A percentile compares a stretch with the other conserved stretches of the same genome.
These are phyloP conservation scores for Frankliniella fusca DNA, from an alignment of 2,888 invertebrate genomes.

Conservation along the genomic window DNA sequence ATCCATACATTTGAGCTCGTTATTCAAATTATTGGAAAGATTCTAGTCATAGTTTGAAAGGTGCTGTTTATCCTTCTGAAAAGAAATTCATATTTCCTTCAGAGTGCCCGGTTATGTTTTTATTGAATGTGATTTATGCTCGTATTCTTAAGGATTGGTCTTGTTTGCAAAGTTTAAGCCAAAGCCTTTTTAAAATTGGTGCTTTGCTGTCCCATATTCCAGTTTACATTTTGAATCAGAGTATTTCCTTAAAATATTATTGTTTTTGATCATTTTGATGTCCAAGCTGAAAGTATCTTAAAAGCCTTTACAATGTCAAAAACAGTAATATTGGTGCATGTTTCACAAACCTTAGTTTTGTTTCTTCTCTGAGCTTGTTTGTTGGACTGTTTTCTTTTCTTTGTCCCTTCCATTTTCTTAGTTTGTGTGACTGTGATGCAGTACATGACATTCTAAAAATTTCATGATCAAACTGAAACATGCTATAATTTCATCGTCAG, in stretches of 20 bases:
- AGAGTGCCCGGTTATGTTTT: conserved; percentile 7
- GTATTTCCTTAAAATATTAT: background rate
- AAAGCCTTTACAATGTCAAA: background rate
- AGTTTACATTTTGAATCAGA: background rate
- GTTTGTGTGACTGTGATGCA: background rate
- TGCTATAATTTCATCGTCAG: background rate
- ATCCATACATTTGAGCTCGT: background rate
- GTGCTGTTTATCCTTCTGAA: background rate
- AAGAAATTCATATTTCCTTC: background rate
- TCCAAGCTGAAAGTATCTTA: background rate
- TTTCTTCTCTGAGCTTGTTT: background rate
- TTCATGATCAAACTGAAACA: background rate
- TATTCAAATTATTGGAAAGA: conserved; percentile 9
- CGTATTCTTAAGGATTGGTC: conserved; percentile 12
- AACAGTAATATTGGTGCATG: conserved; percentile 17
- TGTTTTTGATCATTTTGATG: background rate
- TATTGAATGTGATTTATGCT: conserved; percentile 18
- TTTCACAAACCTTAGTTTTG: background rate
- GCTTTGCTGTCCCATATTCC: conserved; percentile 18
- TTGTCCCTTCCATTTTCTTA: background rate
- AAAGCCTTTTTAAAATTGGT: conserved; percentile 7
- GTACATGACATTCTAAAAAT: background rate
- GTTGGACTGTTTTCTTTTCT: background rate
- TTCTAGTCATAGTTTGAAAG: conserved; percentile 12
- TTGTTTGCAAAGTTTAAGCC: conserved; percentile 21